These are phyloP conservation scores for Erethizon dorsatum DNA, from an alignment of 2,797 vertebrate genomes.

Conservation along the genomic window DNA sequence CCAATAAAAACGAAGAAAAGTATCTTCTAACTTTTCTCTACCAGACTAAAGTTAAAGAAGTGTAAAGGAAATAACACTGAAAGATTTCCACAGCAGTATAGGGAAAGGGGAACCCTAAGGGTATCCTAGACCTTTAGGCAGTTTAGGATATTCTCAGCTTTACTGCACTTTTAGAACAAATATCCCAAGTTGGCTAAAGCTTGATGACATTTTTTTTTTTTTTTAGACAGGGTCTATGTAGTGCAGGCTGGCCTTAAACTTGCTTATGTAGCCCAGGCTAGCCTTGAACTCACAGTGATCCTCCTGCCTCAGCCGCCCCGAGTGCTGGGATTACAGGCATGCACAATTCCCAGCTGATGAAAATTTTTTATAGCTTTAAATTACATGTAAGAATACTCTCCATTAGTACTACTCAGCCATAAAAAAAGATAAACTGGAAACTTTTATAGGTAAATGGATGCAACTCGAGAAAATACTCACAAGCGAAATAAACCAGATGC, in stretches of 20 bases:
- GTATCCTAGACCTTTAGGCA: neutral
- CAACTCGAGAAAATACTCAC: too few species aligned
- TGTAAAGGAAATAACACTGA: neutral
- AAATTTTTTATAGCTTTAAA: conserved; percentile 24
- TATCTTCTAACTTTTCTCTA: neutral
- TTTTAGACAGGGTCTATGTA: neutral
- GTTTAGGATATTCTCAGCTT: conserved; percentile 3
- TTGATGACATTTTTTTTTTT: neutral
- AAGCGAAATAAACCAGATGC: too few species aligned
- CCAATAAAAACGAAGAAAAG: conserved; percentile 52
- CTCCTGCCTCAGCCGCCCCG: neutral
- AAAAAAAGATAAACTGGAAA: too few species aligned
- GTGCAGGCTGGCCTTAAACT: neutral
- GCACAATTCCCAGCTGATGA: neutral
- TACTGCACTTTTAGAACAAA: conserved; percentile 20
- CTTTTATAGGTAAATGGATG: too few species aligned
- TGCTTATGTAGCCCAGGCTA: neutral
- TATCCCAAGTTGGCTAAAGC: neutral
- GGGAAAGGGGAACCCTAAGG: neutral
- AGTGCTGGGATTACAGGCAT: neutral
- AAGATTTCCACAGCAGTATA: neutral
- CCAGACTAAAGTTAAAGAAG: neutral
- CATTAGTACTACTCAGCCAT: too few species aligned
- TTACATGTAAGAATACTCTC: neutral
- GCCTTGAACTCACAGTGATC: neutral